Conservation (phyloP, 2,797 vertebrate genomes). For the Pseudomugil tenellus region DNA sequence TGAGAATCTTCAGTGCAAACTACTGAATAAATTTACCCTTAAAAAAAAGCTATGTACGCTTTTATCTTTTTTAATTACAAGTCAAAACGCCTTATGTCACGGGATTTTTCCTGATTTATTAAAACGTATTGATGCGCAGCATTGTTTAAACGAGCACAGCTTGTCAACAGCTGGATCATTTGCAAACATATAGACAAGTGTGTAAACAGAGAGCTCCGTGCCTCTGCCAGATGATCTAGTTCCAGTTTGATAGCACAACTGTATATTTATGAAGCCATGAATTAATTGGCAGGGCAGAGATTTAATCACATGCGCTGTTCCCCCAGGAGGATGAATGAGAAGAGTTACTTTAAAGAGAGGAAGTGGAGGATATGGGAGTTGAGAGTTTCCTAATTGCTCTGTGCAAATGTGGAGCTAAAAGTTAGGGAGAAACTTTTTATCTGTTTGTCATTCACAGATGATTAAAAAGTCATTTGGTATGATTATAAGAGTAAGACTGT, state of each 20-base stretch:
- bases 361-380: constrained; percentile 49
- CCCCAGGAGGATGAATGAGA: constrained; percentile 68
- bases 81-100: constrained; percentile 16
- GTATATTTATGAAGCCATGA: constrained; percentile 82
- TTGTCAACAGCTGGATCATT: constrained; percentile 56
- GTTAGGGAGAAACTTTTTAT: constrained; percentile 45
- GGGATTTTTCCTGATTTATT: constrained; percentile 27
- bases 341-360: constrained; percentile 73
- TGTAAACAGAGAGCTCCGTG: constrained; percentile 32
- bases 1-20: neutral
- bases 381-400: constrained; percentile 62
- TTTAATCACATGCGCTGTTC: constrained; percentile 77
- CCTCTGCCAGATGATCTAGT: constrained; percentile 66
- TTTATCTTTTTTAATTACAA: neutral
- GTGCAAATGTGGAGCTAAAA: constrained; percentile 42
- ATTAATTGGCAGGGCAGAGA: constrained; percentile 80
- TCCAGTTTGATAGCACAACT: constrained; percentile 74
- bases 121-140: constrained; percentile 27
- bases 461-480: neutral
- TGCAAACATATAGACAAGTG: constrained; percentile 48
- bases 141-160: constrained; percentile 47
- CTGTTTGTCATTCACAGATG: constrained; percentile 18
- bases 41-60: constrained; percentile 22
- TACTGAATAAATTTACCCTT: neutral
- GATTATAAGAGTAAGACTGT: neutral